phyloP scores from a whole-genome alignment of 2,888 invertebrate genomes.

The Oscheius sp. region DNA sequence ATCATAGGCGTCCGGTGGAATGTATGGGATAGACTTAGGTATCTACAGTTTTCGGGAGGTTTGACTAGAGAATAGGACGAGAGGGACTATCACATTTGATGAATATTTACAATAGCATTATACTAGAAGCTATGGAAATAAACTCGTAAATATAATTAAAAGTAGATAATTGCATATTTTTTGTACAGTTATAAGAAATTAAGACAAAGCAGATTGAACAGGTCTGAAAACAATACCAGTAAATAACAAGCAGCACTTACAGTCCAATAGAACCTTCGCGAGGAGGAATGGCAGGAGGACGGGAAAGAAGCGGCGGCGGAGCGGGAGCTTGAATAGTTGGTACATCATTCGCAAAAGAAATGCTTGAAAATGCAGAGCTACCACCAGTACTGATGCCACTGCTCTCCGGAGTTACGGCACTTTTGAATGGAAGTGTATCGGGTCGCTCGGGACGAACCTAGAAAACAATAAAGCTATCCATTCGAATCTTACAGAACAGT shows the following conservation, averaged over 20 bases:
- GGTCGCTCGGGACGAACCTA: slow-evolving; percentile 17
- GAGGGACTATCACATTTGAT: too few species aligned
- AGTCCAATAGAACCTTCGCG: slow-evolving; percentile 28
- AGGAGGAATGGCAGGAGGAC: slow-evolving; percentile 29
- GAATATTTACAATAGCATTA: too few species aligned
- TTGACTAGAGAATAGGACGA: too few species aligned
- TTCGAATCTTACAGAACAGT: background rate
- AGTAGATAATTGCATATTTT: too few species aligned
- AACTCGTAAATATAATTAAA: too few species aligned
- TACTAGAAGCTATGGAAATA: too few species aligned
- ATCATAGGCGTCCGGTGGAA: too few species aligned
- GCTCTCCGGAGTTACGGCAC: slow-evolving; percentile 17
- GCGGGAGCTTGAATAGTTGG: slow-evolving; percentile 25
- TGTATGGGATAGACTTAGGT: too few species aligned
- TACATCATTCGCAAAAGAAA: background rate
- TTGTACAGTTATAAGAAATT: too few species aligned
- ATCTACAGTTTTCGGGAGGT: too few species aligned
- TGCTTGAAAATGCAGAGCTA: slow-evolving; percentile 21
- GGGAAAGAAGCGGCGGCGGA: slow-evolving; percentile 11
- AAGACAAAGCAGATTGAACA: slow-evolving; percentile 11
- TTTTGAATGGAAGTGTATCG: slow-evolving; percentile 5
- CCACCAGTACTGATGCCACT: slow-evolving; percentile 27
- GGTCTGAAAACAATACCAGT: background rate
- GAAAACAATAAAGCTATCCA: background rate
- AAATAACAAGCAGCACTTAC: slow-evolving; percentile 3